These are phyloP conservation scores for Orcinus orca DNA, from an alignment of 2,113 vertebrate species.

Conservation along the genomic window DNA sequence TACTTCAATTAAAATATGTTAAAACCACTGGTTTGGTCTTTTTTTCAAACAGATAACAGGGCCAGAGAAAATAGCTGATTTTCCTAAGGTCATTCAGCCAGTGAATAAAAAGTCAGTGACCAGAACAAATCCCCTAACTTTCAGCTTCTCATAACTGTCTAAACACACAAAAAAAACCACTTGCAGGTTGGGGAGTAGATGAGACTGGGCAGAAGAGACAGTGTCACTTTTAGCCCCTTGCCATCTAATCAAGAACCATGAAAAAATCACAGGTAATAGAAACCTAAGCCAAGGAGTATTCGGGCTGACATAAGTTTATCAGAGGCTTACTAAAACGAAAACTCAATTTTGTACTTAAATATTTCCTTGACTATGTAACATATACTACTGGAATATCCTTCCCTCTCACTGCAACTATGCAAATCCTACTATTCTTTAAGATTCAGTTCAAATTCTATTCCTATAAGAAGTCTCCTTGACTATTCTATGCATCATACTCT, in stretches of 20 bases:
- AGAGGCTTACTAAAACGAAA: background rate
- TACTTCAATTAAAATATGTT: background rate
- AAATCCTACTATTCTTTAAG: constrained; percentile 1
- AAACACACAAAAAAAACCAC: background rate
- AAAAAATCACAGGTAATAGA: background rate
- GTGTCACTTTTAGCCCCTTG: background rate
- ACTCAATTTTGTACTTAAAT: background rate
- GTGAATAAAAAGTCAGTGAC: background rate
- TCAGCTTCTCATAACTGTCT: background rate
- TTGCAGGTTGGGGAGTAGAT: background rate
- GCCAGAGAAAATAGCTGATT: background rate
- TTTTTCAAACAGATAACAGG: background rate
- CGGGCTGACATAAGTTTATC: background rate
- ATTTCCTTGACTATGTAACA: background rate
- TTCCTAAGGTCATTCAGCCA: constrained; percentile 15
- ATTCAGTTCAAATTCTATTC: background rate
- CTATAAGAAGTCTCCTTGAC: background rate
- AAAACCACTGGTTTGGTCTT: background rate
- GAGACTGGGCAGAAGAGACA: background rate
- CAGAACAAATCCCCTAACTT: background rate
- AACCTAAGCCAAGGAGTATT: background rate
- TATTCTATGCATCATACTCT: background rate
- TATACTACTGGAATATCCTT: background rate
- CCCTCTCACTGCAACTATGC: background rate
- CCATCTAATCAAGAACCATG: background rate